Conservation (phyloP, 2,797 vertebrate genomes). For the Uromys caudimaculatus region DNA sequence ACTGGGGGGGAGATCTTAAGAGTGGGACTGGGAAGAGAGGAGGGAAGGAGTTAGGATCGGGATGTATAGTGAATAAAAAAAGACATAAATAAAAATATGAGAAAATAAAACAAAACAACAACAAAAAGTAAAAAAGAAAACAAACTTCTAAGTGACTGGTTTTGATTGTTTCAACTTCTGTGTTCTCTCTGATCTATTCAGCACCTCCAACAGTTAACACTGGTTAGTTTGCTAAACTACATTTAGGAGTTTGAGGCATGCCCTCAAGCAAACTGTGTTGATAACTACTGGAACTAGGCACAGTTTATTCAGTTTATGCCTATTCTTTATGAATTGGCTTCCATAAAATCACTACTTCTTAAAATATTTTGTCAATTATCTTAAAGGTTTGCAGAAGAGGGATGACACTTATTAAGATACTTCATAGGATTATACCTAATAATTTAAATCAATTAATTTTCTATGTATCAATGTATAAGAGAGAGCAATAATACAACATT, state of each 20-base stretch:
- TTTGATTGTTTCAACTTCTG: background rate
- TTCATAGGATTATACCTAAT: background rate
- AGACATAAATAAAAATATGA: no score
- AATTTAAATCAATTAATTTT: conserved; percentile 7
- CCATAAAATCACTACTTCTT: background rate
- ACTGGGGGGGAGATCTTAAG: no score
- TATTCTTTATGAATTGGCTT: background rate
- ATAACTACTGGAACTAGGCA: background rate
- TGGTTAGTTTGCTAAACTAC: background rate
- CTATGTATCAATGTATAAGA: background rate
- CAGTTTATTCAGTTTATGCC: background rate
- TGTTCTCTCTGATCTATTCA: background rate
- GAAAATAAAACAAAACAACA: no score
- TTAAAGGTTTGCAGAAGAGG: background rate
- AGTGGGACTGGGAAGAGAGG: no score
- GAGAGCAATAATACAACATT: background rate
- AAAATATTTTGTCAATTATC: background rate
- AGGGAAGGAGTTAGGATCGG: no score
- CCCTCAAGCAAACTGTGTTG: background rate
- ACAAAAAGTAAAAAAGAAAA: no score
- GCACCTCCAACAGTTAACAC: background rate
- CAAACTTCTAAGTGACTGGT: background rate
- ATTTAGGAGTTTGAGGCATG: background rate
- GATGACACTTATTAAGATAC: background rate
- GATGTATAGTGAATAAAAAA: no score